Conservation (phyloP, 2,797 vertebrate species). For the Amphiprion clarkii region DNA sequence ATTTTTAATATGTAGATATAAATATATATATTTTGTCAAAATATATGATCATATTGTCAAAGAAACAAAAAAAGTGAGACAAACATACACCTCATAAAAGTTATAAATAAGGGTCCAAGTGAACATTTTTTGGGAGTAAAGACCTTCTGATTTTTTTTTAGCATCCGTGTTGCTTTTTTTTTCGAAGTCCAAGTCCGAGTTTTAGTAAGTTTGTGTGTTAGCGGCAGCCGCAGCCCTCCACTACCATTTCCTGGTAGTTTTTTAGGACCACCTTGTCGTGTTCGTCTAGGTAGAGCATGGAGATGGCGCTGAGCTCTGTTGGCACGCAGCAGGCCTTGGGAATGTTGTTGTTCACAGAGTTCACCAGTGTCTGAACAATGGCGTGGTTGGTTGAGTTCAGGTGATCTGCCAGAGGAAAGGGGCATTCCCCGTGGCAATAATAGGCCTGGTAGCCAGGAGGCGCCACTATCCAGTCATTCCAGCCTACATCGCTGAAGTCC, state of each 20-base stretch:
- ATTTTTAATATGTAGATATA: conserved; percentile 99
- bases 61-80: conserved; percentile 86
- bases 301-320: conserved; percentile 98
- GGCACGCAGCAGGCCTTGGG: conserved; percentile 99
- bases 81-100: conserved; percentile 96
- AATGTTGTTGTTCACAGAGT: conserved; percentile 98
- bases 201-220: conserved; percentile 73
- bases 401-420: conserved; percentile 98
- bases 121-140: conserved; percentile 81
- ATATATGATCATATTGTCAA: conserved; percentile 99
- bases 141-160: conserved; percentile 66
- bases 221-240: conserved; percentile 98
- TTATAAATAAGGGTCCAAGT: conserved; percentile 99
- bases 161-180: conserved; percentile 60
- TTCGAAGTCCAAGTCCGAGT: conserved; percentile 59
- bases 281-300: conserved; percentile 99
- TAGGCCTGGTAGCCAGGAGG: conserved; percentile 98
- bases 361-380: conserved; percentile 99
- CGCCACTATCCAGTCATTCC: conserved; percentile 99
- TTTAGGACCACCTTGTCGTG: conserved; percentile 99
- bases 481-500: conserved; percentile 99
- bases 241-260: conserved; percentile 99
- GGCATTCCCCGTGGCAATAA: conserved; percentile 99
- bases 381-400: conserved; percentile 99
- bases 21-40: conserved; percentile 99